phyloP scores from a whole-genome alignment of 1,140 invertebrate genomes.

The Panagrolaimus sp. region DNA sequence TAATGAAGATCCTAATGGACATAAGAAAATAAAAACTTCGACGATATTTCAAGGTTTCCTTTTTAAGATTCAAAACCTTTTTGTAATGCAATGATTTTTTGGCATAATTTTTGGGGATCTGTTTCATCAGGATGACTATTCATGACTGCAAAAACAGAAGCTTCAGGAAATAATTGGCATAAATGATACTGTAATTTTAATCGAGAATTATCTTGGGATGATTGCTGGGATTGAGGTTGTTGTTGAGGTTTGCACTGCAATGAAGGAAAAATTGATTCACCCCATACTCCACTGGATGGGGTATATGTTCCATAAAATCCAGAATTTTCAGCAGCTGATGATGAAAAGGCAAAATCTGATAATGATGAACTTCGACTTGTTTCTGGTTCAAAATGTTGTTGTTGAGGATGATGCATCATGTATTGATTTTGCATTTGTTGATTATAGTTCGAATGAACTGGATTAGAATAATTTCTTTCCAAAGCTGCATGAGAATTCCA shows the following conservation, averaged over 20 bases:
- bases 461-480: neutral
- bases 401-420: neutral
- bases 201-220: slow-evolving; percentile 24
- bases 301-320: slow-evolving; percentile 17
- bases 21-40: no score
- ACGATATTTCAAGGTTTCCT: no score
- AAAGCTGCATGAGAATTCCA: neutral
- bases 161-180: slow-evolving; percentile 45
- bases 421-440: neutral
- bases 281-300: slow-evolving; percentile 42
- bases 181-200: slow-evolving; percentile 40
- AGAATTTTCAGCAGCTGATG: neutral
- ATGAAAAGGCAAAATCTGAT: neutral
- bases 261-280: slow-evolving; percentile 29
- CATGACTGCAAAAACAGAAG: slow-evolving; percentile 48
- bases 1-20: no score
- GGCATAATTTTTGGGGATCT: slow-evolving; percentile 48
- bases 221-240: slow-evolving; percentile 12
- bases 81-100: slow-evolving; percentile 47
- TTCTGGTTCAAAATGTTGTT: neutral
- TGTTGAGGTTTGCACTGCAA: slow-evolving; percentile 11
- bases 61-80: slow-evolving; percentile 31
- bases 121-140: slow-evolving; percentile 48
- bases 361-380: neutral
- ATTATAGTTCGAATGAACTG: neutral